Percentiles rank a stretch among this genome's conserved stretches.
Conservation (phyloP, 2,113 vertebrate species). For the Cromileptes altivelis region DNA sequence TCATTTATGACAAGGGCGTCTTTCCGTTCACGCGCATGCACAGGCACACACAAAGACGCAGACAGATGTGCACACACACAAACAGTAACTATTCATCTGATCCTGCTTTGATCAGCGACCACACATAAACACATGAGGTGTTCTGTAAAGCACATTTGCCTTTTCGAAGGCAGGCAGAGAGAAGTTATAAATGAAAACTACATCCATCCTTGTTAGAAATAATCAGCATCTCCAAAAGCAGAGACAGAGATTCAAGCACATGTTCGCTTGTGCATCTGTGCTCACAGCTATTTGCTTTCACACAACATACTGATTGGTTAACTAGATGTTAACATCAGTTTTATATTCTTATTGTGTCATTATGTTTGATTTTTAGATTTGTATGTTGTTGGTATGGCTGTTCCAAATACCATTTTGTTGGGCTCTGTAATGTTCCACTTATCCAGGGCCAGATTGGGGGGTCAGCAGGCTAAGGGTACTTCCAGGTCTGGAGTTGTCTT, state of each 20-base stretch:
- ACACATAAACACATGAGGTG: background rate
- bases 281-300: background rate
- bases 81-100: slow-evolving; percentile 41
- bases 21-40: background rate
- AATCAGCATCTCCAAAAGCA: slow-evolving; percentile 27
- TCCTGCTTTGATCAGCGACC: slow-evolving; percentile 42
- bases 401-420: too few relatives aligned
- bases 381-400: background rate
- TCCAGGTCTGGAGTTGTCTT: too few relatives aligned
- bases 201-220: slow-evolving; percentile 31
- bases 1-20: background rate
- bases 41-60: slow-evolving; percentile 4
- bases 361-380: slow-evolving; percentile 28
- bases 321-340: slow-evolving; percentile 12
- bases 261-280: background rate
- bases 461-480: too few relatives aligned
- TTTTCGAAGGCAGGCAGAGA: slow-evolving; percentile 16
- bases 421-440: too few relatives aligned
- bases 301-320: slow-evolving; percentile 3
- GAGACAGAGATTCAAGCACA: slow-evolving; percentile 10
- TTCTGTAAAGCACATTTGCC: slow-evolving; percentile 6
- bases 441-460: too few relatives aligned
- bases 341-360: slow-evolving; percentile 4
- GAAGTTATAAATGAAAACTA: slow-evolving; percentile 28
- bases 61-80: background rate